Conservation (phyloP, 2,888 invertebrate species). For the Cyaniris semiargus region DNA sequence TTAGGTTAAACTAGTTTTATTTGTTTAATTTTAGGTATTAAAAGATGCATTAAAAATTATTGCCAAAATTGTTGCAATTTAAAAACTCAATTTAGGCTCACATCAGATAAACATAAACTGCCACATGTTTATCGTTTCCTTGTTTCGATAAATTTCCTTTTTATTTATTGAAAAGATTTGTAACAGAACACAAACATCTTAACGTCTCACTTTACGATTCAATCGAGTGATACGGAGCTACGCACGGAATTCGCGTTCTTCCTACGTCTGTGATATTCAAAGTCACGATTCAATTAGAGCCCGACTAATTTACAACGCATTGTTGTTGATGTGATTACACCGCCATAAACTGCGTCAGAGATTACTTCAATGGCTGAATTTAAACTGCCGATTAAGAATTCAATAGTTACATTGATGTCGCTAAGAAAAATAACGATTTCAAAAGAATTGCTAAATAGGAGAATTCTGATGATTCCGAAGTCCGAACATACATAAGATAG, state of each 20-base stretch:
- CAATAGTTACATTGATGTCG: not conserved
- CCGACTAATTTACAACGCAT: slow-evolving; percentile 25
- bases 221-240: slow-evolving; percentile 53
- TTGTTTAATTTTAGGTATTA: not conserved
- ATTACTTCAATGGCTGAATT: slow-evolving; percentile 10
- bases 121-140: slow-evolving; percentile 22
- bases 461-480: not conserved
- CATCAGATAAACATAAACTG: slow-evolving; percentile 12
- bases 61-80: not conserved
- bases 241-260: slow-evolving; percentile 37
- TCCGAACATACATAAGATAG: not conserved
- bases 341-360: slow-evolving; percentile 17
- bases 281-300: slow-evolving; percentile 30
- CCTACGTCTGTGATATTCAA: slow-evolving; percentile 29
- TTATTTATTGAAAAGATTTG: slow-evolving; percentile 26
- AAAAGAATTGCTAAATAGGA: not conserved
- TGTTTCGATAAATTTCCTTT: slow-evolving; percentile 15
- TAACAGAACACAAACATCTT: slow-evolving; percentile 19
- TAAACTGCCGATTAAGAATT: not conserved
- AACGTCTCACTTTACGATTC: slow-evolving; percentile 35
- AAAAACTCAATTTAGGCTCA: not conserved
- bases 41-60: not conserved
- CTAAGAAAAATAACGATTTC: not conserved
- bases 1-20: not conserved
- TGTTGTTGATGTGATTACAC: slow-evolving; percentile 21